phyloP scores from a whole-genome alignment of 2,113 vertebrate genomes.

The Petrocephalus zakoni region DNA sequence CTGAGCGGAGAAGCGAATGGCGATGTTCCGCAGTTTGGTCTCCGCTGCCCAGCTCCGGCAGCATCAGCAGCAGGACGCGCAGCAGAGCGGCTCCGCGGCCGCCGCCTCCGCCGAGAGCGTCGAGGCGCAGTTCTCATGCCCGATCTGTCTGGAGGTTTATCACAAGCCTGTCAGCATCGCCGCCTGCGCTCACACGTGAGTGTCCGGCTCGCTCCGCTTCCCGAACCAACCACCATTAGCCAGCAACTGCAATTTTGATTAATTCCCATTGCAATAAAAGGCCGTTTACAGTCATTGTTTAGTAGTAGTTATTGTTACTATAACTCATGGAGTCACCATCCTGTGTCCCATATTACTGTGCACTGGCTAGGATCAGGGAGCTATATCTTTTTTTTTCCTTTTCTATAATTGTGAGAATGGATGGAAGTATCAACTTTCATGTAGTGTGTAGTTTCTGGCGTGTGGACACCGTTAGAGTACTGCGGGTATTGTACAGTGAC shows the following conservation, averaged over 20 bases:
- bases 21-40: conserved; percentile 86
- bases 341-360: neutral
- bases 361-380: neutral
- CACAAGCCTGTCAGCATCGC: conserved; percentile 84
- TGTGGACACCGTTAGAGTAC: too few relatives aligned
- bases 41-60: conserved; percentile 73
- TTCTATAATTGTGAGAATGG: neutral
- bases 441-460: too few relatives aligned
- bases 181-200: conserved; percentile 87
- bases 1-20: conserved; percentile 52
- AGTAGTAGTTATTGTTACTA: neutral
- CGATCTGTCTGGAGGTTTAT: conserved; percentile 89
- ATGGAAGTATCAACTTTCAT: too few relatives aligned
- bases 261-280: neutral
- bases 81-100: conserved; percentile 37
- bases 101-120: conserved; percentile 59
- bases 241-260: neutral
- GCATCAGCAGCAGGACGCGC: conserved; percentile 40
- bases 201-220: neutral
- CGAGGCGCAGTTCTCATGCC: conserved; percentile 85
- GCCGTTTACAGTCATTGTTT: neutral
- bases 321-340: neutral
- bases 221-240: neutral
- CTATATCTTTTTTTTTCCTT: neutral
- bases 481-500: too few relatives aligned